Conservation (phyloP, 1,140 invertebrate species). For the Drosophila navojoa region DNA sequence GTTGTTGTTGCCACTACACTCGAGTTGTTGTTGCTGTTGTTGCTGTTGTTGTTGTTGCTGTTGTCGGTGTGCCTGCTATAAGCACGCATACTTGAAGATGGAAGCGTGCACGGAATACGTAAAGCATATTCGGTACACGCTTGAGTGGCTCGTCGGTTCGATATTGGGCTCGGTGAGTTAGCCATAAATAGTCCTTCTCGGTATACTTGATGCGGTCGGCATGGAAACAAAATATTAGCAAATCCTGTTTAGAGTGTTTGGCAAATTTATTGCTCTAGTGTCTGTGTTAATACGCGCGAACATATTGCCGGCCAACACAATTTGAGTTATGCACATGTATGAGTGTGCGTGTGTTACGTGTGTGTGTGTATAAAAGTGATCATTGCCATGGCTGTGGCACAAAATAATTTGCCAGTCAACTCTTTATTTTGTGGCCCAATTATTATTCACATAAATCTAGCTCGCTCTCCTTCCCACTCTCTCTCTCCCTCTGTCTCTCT, state of each 20-base stretch:
- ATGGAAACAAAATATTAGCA: slow-evolving; percentile 60
- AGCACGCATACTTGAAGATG: slow-evolving; percentile 61
- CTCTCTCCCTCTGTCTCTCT: too few species aligned
- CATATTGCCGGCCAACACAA: slow-evolving; percentile 46
- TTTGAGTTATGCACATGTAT: slow-evolving; percentile 29
- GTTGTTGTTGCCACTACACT: neutral
- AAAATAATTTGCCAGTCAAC: neutral
- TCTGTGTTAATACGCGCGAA: slow-evolving; percentile 51
- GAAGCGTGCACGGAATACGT: slow-evolving; percentile 57
- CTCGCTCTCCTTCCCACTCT: neutral
- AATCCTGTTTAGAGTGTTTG: slow-evolving; percentile 57
- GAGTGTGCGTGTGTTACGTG: slow-evolving; percentile 12
- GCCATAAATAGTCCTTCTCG: slow-evolving; percentile 29
- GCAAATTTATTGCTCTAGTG: slow-evolving; percentile 55
- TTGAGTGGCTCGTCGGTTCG: slow-evolving; percentile 34
- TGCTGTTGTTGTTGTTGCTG: slow-evolving; percentile 16
- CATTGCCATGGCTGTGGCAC: neutral
- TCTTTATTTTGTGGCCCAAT: slow-evolving; percentile 4
- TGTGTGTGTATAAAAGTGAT: slow-evolving; percentile 14
- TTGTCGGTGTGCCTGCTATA: slow-evolving; percentile 42
- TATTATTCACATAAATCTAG: slow-evolving; percentile 3
- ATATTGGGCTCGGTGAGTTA: slow-evolving; percentile 5
- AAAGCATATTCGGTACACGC: slow-evolving; percentile 42
- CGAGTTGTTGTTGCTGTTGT: slow-evolving; percentile 1
- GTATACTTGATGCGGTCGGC: slow-evolving; percentile 19